These are phyloP conservation scores for Channa argus DNA, from an alignment of 2,113 vertebrate species.

Conservation along the genomic window DNA sequence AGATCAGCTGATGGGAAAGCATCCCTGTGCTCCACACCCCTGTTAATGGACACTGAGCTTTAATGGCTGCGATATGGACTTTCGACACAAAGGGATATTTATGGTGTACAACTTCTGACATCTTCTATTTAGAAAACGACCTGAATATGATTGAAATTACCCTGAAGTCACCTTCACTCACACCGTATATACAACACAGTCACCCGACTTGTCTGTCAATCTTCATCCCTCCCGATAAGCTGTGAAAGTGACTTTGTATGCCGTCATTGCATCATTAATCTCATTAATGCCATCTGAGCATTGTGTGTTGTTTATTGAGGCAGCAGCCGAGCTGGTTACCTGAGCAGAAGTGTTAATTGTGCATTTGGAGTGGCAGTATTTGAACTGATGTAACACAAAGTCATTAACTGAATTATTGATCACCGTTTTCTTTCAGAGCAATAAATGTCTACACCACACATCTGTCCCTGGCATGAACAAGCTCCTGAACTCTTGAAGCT, in stretches of 20 bases:
- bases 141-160: constrained; percentile 21
- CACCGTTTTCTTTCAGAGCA: constrained; percentile 54
- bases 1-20: constrained; percentile 62
- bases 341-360: constrained; percentile 32
- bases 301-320: background rate
- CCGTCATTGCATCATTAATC: constrained; percentile 6
- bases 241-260: constrained; percentile 57
- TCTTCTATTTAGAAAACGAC: constrained; percentile 51
- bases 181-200: constrained; percentile 17
- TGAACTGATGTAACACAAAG: constrained; percentile 57
- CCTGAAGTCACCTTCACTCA: background rate
- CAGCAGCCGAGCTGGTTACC: constrained; percentile 9
- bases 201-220: constrained; percentile 49
- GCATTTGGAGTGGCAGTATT: constrained; percentile 36
- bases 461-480: constrained; percentile 9
- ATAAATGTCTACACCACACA: constrained; percentile 69
- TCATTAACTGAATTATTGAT: constrained; percentile 69
- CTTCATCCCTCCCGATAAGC: constrained; percentile 64
- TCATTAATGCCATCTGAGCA: background rate
- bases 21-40: constrained; percentile 45
- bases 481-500: constrained; percentile 2
- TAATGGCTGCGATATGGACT: constrained; percentile 54
- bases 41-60: constrained; percentile 69
- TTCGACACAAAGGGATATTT: constrained; percentile 73
- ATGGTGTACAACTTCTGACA: constrained; percentile 75